A percentile compares a stretch with the other conserved stretches of the same genome.
These are phyloP conservation scores for Gymnosoma rotundatum DNA, from an alignment of 2,888 invertebrate genomes.

Conservation along the genomic window DNA sequence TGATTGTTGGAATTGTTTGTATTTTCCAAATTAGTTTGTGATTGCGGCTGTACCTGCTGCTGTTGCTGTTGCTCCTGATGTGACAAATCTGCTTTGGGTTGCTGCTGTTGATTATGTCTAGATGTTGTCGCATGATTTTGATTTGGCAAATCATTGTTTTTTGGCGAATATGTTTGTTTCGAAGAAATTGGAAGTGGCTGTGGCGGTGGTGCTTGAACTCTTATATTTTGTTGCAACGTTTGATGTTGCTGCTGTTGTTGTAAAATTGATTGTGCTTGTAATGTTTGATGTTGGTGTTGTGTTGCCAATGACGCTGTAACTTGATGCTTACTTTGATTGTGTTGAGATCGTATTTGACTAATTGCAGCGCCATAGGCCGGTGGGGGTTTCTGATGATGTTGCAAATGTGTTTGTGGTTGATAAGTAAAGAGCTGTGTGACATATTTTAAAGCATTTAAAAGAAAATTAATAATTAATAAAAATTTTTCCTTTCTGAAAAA, in stretches of 20 bases:
- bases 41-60: constrained; percentile 66
- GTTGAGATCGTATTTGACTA: constrained; percentile 82
- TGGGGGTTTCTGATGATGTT: constrained; percentile 80
- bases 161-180: constrained; percentile 46
- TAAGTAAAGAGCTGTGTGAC: constrained; percentile 77
- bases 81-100: constrained; percentile 30
- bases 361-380: constrained; percentile 82
- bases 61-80: constrained; percentile 58
- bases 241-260: constrained; percentile 58
- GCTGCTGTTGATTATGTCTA: constrained; percentile 38
- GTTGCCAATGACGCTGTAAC: constrained; percentile 45
- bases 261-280: constrained; percentile 31
- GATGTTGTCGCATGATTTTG: constrained; percentile 27
- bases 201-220: constrained; percentile 47
- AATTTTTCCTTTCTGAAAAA: too few species aligned
- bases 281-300: constrained; percentile 55
- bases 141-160: constrained; percentile 33
- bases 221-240: constrained; percentile 47
- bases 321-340: constrained; percentile 79
- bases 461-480: not conserved
- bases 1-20: constrained; percentile 29
- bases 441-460: not conserved
- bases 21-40: constrained; percentile 31
- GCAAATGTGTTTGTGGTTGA: constrained; percentile 75
- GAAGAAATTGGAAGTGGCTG: constrained; percentile 35